Conservation (phyloP, 1,140 invertebrate species). For the Drosophila arawakana region DNA sequence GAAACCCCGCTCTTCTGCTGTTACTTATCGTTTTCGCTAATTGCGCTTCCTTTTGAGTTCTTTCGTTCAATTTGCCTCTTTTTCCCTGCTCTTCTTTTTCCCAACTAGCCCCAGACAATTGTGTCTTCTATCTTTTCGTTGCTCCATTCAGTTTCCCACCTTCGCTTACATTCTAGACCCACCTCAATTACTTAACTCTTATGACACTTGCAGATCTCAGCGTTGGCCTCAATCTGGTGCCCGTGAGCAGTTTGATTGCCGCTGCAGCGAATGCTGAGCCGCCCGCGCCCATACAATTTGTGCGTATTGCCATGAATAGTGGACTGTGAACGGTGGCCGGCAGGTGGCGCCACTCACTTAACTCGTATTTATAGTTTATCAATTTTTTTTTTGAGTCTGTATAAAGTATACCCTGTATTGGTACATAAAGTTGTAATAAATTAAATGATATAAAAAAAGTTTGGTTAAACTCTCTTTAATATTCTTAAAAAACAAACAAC, state of each 20-base stretch:
- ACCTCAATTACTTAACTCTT: background rate
- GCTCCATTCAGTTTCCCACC: background rate
- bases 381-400: background rate
- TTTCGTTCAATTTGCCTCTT: background rate
- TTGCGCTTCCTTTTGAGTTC: too few species aligned
- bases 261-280: conserved; percentile 67
- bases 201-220: conserved; percentile 57
- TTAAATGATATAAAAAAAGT: too few species aligned
- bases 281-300: conserved; percentile 67
- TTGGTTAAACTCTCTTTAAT: too few species aligned
- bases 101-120: too few species aligned
- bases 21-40: too few species aligned
- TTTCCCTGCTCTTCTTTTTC: background rate
- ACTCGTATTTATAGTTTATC: conserved; percentile 23
- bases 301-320: conserved; percentile 74
- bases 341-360: conserved; percentile 35
- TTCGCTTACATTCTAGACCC: background rate
- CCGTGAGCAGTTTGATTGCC: conserved; percentile 66
- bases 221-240: conserved; percentile 64
- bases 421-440: conserved; percentile 4
- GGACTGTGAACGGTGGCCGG: conserved; percentile 52
- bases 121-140: background rate
- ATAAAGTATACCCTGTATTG: background rate
- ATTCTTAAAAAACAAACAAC: too few species aligned
- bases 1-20: too few species aligned